Evolutionary conservation across 2,797 vertebrate species (phyloP), one percentile per base, ranked within the genome.

Genomic region (Lutjanus argentimaculatus): DNA sequence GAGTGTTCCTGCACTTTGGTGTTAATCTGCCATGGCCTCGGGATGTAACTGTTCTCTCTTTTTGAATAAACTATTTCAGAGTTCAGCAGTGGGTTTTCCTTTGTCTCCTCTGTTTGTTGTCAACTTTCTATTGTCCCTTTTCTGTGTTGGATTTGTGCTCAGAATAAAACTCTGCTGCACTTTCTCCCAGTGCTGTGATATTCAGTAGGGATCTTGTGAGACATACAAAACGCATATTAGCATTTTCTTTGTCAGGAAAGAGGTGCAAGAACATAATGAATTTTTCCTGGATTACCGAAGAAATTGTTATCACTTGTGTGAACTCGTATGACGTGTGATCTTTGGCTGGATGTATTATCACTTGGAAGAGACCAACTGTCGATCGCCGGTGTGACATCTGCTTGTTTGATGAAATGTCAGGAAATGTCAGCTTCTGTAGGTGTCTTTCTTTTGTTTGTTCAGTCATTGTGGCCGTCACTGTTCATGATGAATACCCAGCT

Each of bases 1-100:
- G 11, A 13, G 67, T 53, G 77, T 83, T 82, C 62, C 77, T 8
- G 1, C 42, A 55, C 72, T 62, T 17, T 30, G 58, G 51, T 84
- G 82, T 58, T 88, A 83, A 82, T 88, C 82, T 78, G 73, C 72
- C 42, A 2, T 36, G 67, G 71, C 84, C 82, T 66, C 17, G 1
- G 80, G 86, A 78, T 63, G 57, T 11, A 73, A 76, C 75, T 72
- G 75, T 90, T 88, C 75, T 73, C 48, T 74, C 15, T 68, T 70
- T 72, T 42, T 61, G 43, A 66, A 86, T 72, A 77, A 82, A 66
- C 69, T 66, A 22, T 75, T 63, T 40, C 63, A 67, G 69, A 75
- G 77, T 88, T 82, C 83, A 84, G 72, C 72, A 17, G 48, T n/a
- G 56, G 64, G 55, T 84, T 82, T 83, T 75, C 36, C 19, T 73